A percentile compares a stretch with the other conserved stretches of the same genome.
Conservation (phyloP, 1,140 invertebrate species). For the Caenorhabditis brenneri region DNA sequence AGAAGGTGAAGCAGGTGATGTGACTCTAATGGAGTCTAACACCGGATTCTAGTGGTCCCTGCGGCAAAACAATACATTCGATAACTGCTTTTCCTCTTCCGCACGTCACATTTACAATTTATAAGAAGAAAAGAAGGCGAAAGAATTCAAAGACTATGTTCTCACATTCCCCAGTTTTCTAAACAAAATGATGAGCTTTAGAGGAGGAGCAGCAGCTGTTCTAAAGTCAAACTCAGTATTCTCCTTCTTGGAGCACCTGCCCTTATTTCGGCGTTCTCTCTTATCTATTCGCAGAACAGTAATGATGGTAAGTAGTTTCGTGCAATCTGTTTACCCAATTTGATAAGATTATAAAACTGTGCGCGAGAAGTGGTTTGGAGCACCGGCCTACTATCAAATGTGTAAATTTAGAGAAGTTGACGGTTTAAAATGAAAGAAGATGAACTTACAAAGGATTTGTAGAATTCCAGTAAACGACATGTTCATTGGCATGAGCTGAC, state of each 20-base stretch:
- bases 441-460: conserved; percentile 11
- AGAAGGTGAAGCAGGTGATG: conserved; percentile 9
- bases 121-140: conserved; percentile 13
- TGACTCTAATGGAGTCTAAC: conserved; percentile 2
- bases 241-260: background rate
- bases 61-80: background rate
- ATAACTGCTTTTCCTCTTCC: background rate
- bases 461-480: background rate
- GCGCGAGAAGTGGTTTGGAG: background rate
- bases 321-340: conserved; percentile 9
- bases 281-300: background rate
- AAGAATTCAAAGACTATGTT: conserved; percentile 25
- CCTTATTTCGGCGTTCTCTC: background rate
- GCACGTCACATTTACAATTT: conserved; percentile 38
- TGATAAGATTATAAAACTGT: conserved; percentile 25
- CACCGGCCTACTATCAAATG: background rate
- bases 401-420: too few species aligned
- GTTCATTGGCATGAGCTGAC: background rate
- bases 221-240: background rate
- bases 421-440: too few species aligned
- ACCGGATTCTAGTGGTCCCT: conserved; percentile 2
- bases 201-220: background rate
- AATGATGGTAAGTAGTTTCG: conserved; percentile 1
- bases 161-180: conserved; percentile 9
- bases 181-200: conserved; percentile 17